Base-by-base conservation (phyloP, 2,797 vertebrate species). In the Sebastes flavidus region DNA sequence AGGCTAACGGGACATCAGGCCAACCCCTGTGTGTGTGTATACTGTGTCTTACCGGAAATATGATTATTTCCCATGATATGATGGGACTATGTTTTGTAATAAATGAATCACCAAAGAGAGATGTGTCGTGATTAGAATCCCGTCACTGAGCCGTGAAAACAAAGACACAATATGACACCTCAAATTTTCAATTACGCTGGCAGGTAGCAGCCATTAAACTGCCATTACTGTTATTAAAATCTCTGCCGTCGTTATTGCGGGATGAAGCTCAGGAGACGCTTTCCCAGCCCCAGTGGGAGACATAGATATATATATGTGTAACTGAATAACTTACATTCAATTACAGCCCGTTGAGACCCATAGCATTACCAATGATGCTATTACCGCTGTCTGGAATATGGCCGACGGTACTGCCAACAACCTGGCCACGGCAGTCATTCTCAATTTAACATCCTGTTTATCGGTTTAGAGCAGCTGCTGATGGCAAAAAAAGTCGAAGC, bases 281-380 rank as follows among this genome's bases (percentile, higher is more conserved):
- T 88, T 74, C 70, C 22, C 49, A 80, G 68, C 76, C 79, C 79
- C 71, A 32, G 70, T 78, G 82, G 89, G 85, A 91, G 60, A 81
- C 89, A 81, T 8, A 77, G 59, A 91, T 77, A 74, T 83, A 81
- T 89, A 81, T 86, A 82, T 32, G 68, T 78, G 73, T 87, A 92
- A 89, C 88, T 76, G 69, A 88, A 90, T 88, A 91, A 85, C 87
- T 84, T 72, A 65, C 91, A 87, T 92, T 86, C 89, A 92, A 85
- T 93, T 89, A 90, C 58, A 78, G 73, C 58, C 81, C 3, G 18
- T 63, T 86, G 88, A 86, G 77, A 88, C 71, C 82, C 13, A 30
- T 70, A 87, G 55, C 75, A 87, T 88, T 83, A 85, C 58, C 83
- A 58, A 71, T 91, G 82, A 90, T 89, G 83, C 68, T 72, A 85